A percentile compares a stretch with the other conserved stretches of the same genome.
Evolutionary conservation across 2,113 vertebrate genomes (phyloP).

Genomic region (Planiliza haematocheilus): DNA sequence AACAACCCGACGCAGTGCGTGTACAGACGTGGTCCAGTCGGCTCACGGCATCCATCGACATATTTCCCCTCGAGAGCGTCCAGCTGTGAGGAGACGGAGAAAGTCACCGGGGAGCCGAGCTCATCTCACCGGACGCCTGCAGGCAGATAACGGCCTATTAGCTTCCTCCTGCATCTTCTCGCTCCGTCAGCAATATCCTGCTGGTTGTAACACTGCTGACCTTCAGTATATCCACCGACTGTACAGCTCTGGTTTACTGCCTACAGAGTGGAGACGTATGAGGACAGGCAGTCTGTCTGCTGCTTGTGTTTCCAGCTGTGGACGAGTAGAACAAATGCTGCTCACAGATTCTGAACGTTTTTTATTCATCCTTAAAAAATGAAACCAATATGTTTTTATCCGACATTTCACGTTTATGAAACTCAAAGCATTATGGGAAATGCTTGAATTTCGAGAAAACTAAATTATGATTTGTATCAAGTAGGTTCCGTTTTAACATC

Average conservation of each 20-base stretch:
- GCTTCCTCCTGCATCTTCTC: constrained; percentile 51
- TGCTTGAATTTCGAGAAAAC: too few relatives aligned
- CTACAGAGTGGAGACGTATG: too few relatives aligned
- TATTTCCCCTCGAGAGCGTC: constrained; percentile 28
- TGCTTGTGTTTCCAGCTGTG: too few relatives aligned
- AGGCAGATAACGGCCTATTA: constrained; percentile 66
- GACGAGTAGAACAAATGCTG: too few relatives aligned
- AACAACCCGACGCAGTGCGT: not conserved
- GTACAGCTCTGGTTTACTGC: not conserved
- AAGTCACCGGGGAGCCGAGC: constrained; percentile 68
- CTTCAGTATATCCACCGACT: not conserved
- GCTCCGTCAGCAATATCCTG: constrained; percentile 70
- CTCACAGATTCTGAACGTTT: too few relatives aligned
- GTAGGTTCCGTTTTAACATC: too few relatives aligned
- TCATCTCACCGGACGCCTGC: constrained; percentile 63
- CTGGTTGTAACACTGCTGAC: constrained; percentile 32
- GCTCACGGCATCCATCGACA: not conserved
- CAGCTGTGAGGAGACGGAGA: constrained; percentile 64
- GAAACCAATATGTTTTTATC: too few relatives aligned
- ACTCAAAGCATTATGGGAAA: too few relatives aligned
- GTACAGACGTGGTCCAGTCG: not conserved
- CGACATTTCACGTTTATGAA: too few relatives aligned
- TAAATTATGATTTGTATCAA: too few relatives aligned
- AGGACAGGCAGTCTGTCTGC: too few relatives aligned
- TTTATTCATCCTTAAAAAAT: too few relatives aligned